phyloP scores from a whole-genome alignment of 2,797 vertebrate genomes.

The Tachyglossus aculeatus region DNA sequence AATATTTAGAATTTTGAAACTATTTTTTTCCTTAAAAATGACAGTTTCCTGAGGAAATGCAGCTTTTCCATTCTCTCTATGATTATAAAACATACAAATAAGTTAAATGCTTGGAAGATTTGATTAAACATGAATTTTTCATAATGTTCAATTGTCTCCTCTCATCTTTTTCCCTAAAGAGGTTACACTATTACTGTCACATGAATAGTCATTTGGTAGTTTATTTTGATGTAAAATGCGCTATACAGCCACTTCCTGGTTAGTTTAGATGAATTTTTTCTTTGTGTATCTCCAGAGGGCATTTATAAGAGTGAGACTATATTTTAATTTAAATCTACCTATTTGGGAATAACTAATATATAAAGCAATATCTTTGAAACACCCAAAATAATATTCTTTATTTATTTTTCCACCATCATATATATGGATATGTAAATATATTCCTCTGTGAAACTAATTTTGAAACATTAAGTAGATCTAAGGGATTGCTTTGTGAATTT shows the following conservation, averaged over 20 bases:
- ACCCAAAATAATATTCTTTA: background rate
- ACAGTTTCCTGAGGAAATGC: background rate
- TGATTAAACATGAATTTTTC: slow-evolving; percentile 30
- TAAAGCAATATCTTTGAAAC: background rate
- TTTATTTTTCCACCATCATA: background rate
- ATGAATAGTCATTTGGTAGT: background rate
- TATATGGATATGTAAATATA: too few species aligned
- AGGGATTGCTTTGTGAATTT: background rate
- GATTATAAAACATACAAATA: slow-evolving; percentile 10
- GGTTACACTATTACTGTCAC: background rate
- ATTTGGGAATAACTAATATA: background rate
- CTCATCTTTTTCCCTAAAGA: background rate
- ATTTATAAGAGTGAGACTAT: background rate
- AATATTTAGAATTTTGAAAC: background rate
- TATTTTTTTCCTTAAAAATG: background rate
- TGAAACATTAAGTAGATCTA: background rate
- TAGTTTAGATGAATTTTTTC: background rate
- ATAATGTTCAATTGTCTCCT: background rate
- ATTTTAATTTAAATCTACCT: background rate
- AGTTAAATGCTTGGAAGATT: background rate
- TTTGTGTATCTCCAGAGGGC: background rate
- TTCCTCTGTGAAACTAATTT: background rate
- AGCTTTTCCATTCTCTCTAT: background rate
- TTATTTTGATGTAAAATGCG: background rate
- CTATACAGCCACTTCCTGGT: background rate